Conservation (phyloP, 2,113 vertebrate species). For the Carassius auratus region DNA sequence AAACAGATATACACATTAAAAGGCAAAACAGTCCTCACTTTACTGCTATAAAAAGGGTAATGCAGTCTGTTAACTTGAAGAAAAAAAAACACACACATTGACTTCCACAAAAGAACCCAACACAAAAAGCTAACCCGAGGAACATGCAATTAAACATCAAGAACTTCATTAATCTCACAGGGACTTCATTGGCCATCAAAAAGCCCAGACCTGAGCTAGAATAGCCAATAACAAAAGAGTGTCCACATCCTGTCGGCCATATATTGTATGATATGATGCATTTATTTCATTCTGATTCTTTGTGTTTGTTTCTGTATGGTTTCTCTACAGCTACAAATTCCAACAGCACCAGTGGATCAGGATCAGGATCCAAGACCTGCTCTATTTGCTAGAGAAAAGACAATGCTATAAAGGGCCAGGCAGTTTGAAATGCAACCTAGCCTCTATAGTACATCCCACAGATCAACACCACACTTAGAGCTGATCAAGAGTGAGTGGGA, state of each 20-base stretch:
- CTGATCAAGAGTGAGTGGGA: conserved; percentile 7
- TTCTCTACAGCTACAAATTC: conserved; percentile 54
- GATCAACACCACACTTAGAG: conserved; percentile 10
- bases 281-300: neutral
- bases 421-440: conserved; percentile 14
- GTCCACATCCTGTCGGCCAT: neutral
- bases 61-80: too few species aligned
- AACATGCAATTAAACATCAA: too few species aligned
- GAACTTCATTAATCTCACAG: neutral
- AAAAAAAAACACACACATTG: too few species aligned
- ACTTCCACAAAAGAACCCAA: too few species aligned
- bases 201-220: neutral
- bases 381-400: conserved; percentile 68
- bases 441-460: conserved; percentile 20
- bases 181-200: neutral
- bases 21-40: too few species aligned
- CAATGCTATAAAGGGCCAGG: conserved; percentile 2
- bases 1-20: too few species aligned
- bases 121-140: too few species aligned
- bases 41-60: too few species aligned
- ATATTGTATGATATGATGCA: neutral
- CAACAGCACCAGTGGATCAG: conserved; percentile 46
- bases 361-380: conserved; percentile 75
- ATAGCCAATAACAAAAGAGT: neutral
- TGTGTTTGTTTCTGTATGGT: conserved; percentile 10